Base-by-base conservation (phyloP, 2,888 invertebrate species). In the Amitus sp. region DNA sequence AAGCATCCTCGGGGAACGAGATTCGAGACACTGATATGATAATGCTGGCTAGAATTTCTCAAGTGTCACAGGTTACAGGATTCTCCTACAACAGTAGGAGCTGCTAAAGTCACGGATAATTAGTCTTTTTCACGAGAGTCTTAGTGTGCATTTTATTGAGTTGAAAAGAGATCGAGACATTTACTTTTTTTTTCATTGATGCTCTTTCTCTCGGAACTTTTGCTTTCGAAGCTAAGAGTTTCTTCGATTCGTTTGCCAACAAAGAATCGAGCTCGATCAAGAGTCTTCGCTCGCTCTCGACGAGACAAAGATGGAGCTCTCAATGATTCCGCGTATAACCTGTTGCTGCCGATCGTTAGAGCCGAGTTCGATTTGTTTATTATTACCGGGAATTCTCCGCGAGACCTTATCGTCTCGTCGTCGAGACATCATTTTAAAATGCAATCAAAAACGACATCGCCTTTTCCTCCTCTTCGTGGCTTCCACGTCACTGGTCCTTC, bases 21-120 rank as follows among this genome's bases (percentile, higher is more conserved):
- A 69, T 67, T 65, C 65, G 54, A 56, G 19, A 39, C 30, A 19
- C 42, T 57, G 68, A 70, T 70, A 70, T 65, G 68, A 62, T 70
- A 70, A 70, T 70, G 63, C 65, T 65, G 50, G 61, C 70, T 67
- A 70, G 68, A 62, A 65, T 67, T 67, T 67, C 66, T 67, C 68
- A 57, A 64, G 67, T 67, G 68, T 68, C 70, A 68, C 59, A 52
- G 59, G 57, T 57, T 55, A 58, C 53, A 51, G 58, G 57, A 66
- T 60, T 57, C 57, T 54, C 57, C 51, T 54, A 61, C 61, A 50
- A 51, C 47, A 17, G n/a, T n/a, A 19, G 33, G n/a, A n/a, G n/a
- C n/a, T n/a, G n/a, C n/a, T n/a, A n/a, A n/a, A n/a, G n/a, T n/a
- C n/a, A n/a, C 43, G 13, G 60, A 65, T 65, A 65, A 61, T 65